Conservation (phyloP, 1,140 invertebrate genomes). For the Diplogasteroides magnus region DNA sequence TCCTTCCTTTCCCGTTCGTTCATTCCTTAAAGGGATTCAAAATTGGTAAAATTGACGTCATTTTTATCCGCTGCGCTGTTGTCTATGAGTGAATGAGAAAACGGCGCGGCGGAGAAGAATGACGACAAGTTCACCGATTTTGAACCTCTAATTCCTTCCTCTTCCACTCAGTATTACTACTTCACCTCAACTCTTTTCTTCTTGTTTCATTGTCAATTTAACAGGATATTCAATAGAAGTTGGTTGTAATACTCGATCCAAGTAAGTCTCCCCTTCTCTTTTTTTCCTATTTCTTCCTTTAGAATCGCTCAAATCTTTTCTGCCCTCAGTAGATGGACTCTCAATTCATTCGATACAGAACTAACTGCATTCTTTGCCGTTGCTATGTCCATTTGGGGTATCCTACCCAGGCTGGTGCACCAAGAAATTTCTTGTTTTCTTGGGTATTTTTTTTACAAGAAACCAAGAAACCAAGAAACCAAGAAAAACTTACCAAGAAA, state of each 20-base stretch:
- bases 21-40: too few relatives aligned
- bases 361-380: slow-evolving; percentile 28
- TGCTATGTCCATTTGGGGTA: slow-evolving; percentile 32
- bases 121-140: too few relatives aligned
- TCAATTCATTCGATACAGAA: slow-evolving; percentile 23
- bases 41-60: neutral
- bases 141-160: neutral
- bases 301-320: slow-evolving; percentile 2
- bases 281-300: slow-evolving; percentile 8
- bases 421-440: too few relatives aligned
- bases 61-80: too few relatives aligned
- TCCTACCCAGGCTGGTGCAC: too few relatives aligned
- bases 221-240: slow-evolving; percentile 8
- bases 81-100: too few relatives aligned
- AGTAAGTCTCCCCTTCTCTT: slow-evolving; percentile 1
- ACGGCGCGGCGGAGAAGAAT: too few relatives aligned
- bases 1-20: neutral
- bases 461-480: too few relatives aligned
- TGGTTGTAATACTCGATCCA: slow-evolving; percentile 2
- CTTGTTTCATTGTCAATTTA: slow-evolving; percentile 13
- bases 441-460: too few relatives aligned
- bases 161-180: slow-evolving; percentile 2
- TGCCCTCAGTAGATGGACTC: slow-evolving; percentile 8
- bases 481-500: too few relatives aligned
- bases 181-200: slow-evolving; percentile 3